Percentiles rank a stretch among this genome's conserved stretches.
These are phyloP conservation scores for Sylvia borin DNA, from an alignment of 2,797 vertebrate genomes.

Conservation along the genomic window DNA sequence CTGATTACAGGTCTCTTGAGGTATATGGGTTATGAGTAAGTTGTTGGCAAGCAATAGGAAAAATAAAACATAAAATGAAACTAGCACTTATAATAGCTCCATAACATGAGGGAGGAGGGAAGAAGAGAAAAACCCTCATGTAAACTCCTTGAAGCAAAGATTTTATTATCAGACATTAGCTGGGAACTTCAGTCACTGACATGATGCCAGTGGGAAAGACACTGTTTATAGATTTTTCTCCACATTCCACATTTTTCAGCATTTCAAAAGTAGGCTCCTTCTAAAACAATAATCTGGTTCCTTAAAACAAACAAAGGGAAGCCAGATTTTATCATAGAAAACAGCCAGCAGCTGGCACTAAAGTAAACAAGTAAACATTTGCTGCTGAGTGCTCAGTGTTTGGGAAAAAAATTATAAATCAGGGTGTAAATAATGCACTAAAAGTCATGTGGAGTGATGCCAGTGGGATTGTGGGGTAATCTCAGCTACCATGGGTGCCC, in stretches of 20 bases:
- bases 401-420: background rate
- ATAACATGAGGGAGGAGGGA: background rate
- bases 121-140: background rate
- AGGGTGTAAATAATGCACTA: background rate
- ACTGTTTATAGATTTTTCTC: background rate
- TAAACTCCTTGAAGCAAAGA: background rate
- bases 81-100: background rate
- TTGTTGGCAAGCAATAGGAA: slow-evolving; percentile 6
- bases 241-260: background rate
- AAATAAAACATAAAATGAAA: slow-evolving; percentile 43
- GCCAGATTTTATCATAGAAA: background rate
- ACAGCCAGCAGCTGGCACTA: slow-evolving; percentile 12
- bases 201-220: background rate
- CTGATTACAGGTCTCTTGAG: slow-evolving; percentile 24
- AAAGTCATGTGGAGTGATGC: background rate
- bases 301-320: slow-evolving; percentile 21
- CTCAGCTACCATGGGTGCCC: background rate
- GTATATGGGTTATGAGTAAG: slow-evolving; percentile 42
- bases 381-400: background rate
- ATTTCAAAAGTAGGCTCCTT: background rate
- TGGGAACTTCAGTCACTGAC: background rate
- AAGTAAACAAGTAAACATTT: slow-evolving; percentile 37
- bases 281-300: background rate
- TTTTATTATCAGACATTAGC: background rate
- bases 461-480: background rate